Conservation (phyloP, 2,888 invertebrate genomes). For the Seira sanloemensis region DNA sequence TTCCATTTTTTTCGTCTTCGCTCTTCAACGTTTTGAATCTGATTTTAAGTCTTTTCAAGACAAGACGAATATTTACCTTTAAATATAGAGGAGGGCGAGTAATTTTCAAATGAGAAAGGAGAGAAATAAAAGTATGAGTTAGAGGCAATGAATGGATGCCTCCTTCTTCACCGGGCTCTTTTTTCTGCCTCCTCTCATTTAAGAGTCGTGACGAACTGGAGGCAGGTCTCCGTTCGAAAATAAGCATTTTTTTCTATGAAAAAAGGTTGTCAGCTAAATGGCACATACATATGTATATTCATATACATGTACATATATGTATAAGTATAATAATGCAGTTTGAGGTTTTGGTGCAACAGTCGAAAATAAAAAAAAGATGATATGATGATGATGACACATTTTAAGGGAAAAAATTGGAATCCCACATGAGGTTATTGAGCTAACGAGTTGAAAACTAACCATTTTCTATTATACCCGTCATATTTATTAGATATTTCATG, state of each 20-base stretch:
- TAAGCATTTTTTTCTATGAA: constrained; percentile 46
- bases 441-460: constrained; percentile 66
- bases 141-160: not conserved
- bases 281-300: too few relatives aligned
- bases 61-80: constrained; percentile 3
- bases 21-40: constrained; percentile 1
- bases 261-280: constrained; percentile 10
- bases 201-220: constrained; percentile 61
- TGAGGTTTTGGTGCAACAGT: not conserved
- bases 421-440: constrained; percentile 62
- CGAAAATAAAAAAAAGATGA: not conserved
- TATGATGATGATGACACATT: constrained; percentile 60
- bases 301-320: too few relatives aligned
- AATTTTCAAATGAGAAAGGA: constrained; percentile 9
- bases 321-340: too few relatives aligned
- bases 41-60: constrained; percentile 8
- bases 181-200: constrained; percentile 21
- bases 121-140: not conserved
- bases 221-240: constrained; percentile 54
- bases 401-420: constrained; percentile 57
- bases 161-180: constrained; percentile 2
- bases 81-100: not conserved
- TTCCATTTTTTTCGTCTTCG: constrained; percentile 19
- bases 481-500: constrained; percentile 12
- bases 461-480: constrained; percentile 29